Conservation (phyloP, 2,888 invertebrate species). For the Andricus curvator region DNA sequence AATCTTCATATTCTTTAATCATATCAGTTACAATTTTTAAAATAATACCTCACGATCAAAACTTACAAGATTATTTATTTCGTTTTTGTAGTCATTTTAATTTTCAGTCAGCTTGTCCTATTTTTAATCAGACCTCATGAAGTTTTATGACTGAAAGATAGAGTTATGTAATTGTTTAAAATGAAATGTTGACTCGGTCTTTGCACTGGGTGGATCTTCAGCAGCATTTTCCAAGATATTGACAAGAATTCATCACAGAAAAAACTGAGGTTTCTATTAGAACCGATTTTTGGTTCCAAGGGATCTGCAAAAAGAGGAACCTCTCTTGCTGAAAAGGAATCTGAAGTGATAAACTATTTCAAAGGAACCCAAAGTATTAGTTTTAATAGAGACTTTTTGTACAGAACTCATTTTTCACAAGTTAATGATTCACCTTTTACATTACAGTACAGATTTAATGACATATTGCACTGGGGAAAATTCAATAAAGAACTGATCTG, state of each 20-base stretch:
- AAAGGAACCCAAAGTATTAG: too few relatives aligned
- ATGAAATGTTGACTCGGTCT: background rate
- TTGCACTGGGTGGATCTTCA: constrained; percentile 9
- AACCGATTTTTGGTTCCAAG: too few relatives aligned
- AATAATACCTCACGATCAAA: background rate
- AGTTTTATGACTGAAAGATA: background rate
- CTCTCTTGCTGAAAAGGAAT: too few relatives aligned
- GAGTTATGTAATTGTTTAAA: background rate
- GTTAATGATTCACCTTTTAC: too few relatives aligned
- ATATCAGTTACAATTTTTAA: background rate
- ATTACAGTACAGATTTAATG: too few relatives aligned
- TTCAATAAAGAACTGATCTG: too few relatives aligned
- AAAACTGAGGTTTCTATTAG: too few relatives aligned
- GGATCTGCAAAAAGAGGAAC: too few relatives aligned
- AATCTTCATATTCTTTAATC: background rate
- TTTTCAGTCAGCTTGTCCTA: background rate
- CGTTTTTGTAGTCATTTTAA: background rate
- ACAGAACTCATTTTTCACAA: too few relatives aligned
- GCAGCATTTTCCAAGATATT: background rate
- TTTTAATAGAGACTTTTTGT: too few relatives aligned
- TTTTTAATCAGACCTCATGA: background rate
- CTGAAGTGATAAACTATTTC: too few relatives aligned
- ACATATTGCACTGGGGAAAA: too few relatives aligned
- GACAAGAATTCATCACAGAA: background rate
- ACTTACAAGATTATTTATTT: background rate